Conservation (phyloP, 1,140 invertebrate species). For the Pogonognathellus flavescens region DNA sequence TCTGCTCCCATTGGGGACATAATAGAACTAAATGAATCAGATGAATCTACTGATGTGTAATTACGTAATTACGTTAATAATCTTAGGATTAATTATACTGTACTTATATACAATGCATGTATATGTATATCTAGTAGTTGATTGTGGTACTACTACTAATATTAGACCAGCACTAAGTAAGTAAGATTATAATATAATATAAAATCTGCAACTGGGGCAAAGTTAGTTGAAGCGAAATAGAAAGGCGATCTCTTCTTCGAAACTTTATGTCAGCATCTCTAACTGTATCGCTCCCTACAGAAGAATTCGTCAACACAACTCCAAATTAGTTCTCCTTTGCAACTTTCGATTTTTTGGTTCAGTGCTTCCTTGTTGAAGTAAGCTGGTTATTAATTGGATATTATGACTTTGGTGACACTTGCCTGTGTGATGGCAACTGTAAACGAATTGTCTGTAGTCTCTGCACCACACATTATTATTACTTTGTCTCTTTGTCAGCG, state of each 20-base stretch:
- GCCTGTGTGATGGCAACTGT: too few species aligned
- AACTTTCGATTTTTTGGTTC: constrained; percentile 34
- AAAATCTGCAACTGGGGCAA: constrained; percentile 1
- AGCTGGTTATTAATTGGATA: constrained; percentile 47
- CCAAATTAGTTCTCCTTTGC: background rate
- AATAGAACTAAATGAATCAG: constrained; percentile 9
- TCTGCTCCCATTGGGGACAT: too few species aligned
- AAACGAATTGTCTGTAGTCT: background rate
- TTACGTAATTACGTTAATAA: constrained; percentile 39
- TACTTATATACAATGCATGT: background rate
- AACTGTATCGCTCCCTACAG: background rate
- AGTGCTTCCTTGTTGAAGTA: constrained; percentile 30
- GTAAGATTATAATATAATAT: too few species aligned
- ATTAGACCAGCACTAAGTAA: background rate
- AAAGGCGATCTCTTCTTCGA: constrained; percentile 20
- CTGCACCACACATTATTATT: too few species aligned
- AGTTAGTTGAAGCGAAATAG: constrained; percentile 41
- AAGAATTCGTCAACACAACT: constrained; percentile 36
- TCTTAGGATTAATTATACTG: constrained; percentile 32
- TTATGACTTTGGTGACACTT: constrained; percentile 48
- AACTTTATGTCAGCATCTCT: constrained; percentile 2
- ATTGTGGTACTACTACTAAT: background rate
- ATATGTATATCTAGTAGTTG: background rate
- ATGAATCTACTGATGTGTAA: constrained; percentile 30
- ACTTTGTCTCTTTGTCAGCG: background rate